Evolutionary conservation across 2,113 vertebrate genomes (phyloP), one percentile per base, ranked within the genome.

Genomic region (Sebastes fasciatus): DNA sequence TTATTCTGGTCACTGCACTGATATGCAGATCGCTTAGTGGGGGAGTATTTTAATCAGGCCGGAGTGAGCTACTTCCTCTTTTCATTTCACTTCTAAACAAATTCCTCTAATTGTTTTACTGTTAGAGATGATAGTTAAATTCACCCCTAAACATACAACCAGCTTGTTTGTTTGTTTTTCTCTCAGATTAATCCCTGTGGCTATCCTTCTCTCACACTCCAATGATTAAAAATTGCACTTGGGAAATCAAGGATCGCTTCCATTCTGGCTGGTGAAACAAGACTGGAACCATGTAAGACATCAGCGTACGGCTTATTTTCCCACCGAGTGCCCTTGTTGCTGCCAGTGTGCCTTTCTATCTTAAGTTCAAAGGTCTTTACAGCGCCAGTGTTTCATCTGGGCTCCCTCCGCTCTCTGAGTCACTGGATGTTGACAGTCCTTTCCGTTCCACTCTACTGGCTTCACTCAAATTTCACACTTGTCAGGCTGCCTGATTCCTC

Each of bases 401-500:
- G 61, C 79, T 85, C 72, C 66, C 69, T 83, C 74, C 6, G 60
- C 60, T 67, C 77, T 73, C 79, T 80, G 26, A 73, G 73, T 51
- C 79, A 49, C 70, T 48, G 48, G 46, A 74, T 84, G 82, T 85
- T 89, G 82, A 86, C 80, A 78, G 81, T 80, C 74, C 46, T 63
- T 79, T 82, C 78, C 46, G 52, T 90, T 92, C 83, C 90, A 83
- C 76, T 89, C 75, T 76, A 66, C 64, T 87, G 79, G 34, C 77
- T 83, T 88, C 86, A 80, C 84, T 87, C 86, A 81, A 66, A 88
- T 91, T 86, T 85, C 84, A 91, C 90, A 92, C 86, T 86, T 85
- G 84, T 88, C 86, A 83, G 49, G 65, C 65, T 43, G 49, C 68
- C 9, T 71, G 83, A 89, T 77, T 75, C 71, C 68, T 85, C 57